Conservation (phyloP, 2,113 vertebrate species). For the Procavia capensis region DNA sequence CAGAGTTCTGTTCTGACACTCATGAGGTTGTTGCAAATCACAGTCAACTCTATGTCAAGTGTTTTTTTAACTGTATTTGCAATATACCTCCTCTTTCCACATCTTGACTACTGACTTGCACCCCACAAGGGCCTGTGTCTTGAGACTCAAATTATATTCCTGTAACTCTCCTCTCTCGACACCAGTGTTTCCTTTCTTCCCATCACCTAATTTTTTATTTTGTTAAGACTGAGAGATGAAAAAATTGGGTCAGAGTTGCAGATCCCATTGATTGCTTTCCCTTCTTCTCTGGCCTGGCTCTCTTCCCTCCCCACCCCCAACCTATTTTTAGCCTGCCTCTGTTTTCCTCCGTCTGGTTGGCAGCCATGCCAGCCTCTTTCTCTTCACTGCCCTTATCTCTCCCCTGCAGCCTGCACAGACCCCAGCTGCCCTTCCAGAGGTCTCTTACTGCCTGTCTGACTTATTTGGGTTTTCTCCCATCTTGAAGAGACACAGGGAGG, state of each 20-base stretch:
- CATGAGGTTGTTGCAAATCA: neutral
- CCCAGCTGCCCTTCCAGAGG: constrained; percentile 67
- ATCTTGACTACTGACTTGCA: neutral
- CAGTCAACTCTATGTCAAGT: neutral
- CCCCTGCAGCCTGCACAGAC: constrained; percentile 66
- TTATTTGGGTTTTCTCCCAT: constrained; percentile 65
- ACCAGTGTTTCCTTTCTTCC: neutral
- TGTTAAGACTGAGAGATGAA: constrained; percentile 64
- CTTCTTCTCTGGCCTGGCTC: constrained; percentile 68
- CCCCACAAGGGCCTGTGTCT: neutral
- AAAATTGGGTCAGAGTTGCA: constrained; percentile 75
- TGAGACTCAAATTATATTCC: neutral
- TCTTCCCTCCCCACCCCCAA: constrained; percentile 40
- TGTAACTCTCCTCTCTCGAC: neutral
- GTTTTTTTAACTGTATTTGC: neutral
- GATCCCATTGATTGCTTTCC: constrained; percentile 68
- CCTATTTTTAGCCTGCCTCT: constrained; percentile 81
- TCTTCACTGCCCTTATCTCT: constrained; percentile 75
- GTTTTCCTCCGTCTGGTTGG: constrained; percentile 73
- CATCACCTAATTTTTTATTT: constrained; percentile 48
- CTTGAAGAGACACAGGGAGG: constrained; percentile 40
- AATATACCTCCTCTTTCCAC: neutral
- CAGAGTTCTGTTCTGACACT: neutral
- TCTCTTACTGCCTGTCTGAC: constrained; percentile 8
- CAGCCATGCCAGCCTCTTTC: constrained; percentile 66